Evolutionary conservation across 2,113 vertebrate species (phyloP).

Genomic region (Mustelus asterias): DNA sequence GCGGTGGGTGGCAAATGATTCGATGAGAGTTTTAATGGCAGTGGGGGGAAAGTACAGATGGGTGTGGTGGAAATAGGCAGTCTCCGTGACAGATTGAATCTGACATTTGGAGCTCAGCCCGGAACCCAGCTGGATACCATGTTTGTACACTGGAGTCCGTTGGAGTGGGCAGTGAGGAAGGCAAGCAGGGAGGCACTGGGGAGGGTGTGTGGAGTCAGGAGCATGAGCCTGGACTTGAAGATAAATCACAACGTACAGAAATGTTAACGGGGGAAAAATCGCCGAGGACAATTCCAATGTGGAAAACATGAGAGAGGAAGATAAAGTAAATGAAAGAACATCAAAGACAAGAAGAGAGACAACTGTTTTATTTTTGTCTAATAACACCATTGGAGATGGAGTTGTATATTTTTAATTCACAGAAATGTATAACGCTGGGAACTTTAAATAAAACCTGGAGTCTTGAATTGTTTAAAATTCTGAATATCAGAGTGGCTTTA

Average conservation of each 20-base stretch:
- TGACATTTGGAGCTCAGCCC: background rate
- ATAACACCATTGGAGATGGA: background rate
- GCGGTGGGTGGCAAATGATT: background rate
- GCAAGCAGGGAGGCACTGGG: no score
- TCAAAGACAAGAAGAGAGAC: background rate
- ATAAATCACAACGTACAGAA: background rate
- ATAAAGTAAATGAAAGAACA: background rate
- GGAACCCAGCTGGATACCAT: background rate
- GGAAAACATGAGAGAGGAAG: background rate
- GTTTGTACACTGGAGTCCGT: background rate
- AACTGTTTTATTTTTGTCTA: background rate
- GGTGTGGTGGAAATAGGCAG: background rate
- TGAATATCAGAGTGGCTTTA: background rate
- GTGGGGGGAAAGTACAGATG: background rate
- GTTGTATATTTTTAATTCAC: background rate
- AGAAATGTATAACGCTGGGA: background rate
- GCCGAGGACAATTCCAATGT: background rate
- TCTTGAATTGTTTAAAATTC: background rate
- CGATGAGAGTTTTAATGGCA: background rate
- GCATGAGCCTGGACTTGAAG: background rate
- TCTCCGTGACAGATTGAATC: background rate
- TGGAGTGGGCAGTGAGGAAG: background rate
- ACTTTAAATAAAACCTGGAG: conserved; percentile 15
- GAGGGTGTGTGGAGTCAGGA: background rate
- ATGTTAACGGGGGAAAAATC: background rate